Percentiles rank a stretch among this genome's conserved stretches.
These are phyloP conservation scores for Poeciliopsis turneri DNA, from an alignment of 2,797 vertebrate genomes.

Conservation along the genomic window DNA sequence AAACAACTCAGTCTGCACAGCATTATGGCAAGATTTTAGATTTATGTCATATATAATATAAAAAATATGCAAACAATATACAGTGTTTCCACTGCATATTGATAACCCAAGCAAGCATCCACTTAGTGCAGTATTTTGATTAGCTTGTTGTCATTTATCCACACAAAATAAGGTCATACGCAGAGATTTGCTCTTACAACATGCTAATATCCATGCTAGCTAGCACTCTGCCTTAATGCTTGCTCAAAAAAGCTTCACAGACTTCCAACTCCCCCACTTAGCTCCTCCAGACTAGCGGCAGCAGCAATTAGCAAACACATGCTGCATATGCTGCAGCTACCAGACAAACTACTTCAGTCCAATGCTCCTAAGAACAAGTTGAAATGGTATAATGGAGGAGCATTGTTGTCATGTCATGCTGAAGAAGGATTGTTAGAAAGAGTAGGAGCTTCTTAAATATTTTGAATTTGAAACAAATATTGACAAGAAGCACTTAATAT, in stretches of 20 bases:
- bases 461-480: background rate
- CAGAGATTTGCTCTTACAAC: background rate
- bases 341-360: background rate
- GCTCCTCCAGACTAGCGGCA: background rate
- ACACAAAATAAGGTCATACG: background rate
- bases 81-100: background rate
- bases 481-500: background rate
- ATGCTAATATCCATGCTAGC: background rate
- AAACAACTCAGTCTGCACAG: background rate
- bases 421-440: background rate
- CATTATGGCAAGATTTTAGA: background rate
- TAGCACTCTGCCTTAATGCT: background rate
- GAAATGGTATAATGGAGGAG: background rate
- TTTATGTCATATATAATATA: background rate
- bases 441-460: background rate
- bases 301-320: background rate
- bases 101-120: background rate
- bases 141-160: background rate
- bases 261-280: background rate
- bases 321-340: background rate
- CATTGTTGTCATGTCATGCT: background rate
- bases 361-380: background rate
- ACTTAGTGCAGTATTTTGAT: too few relatives aligned
- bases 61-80: background rate
- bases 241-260: background rate